A percentile compares a stretch with the other conserved stretches of the same genome.
These are phyloP conservation scores for Atlantisia rogersi DNA, from an alignment of 2,113 vertebrate genomes.

Conservation along the genomic window DNA sequence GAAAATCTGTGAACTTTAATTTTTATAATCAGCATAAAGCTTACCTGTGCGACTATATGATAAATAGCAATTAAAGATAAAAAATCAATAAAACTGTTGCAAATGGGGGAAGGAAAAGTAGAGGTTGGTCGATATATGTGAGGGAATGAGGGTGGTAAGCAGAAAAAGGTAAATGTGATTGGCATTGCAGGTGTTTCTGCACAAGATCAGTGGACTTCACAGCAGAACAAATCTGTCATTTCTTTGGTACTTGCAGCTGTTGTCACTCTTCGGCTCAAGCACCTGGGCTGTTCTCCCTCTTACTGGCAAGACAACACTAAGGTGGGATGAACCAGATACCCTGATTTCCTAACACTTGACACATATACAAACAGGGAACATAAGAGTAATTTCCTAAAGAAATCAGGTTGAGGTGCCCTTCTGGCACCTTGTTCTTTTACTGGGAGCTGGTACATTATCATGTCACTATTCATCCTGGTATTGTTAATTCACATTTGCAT, in stretches of 20 bases:
- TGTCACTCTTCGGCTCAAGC: background rate
- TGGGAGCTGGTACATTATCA: background rate
- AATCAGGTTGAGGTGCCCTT: background rate
- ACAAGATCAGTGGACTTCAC: background rate
- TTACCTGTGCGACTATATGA: background rate
- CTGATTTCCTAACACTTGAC: background rate
- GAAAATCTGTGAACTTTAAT: background rate
- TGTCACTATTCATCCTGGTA: background rate
- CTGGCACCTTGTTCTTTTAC: background rate
- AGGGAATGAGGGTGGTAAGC: background rate
- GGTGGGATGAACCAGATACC: background rate
- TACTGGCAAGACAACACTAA: background rate
- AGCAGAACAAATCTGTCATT: background rate
- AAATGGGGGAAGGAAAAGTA: background rate
- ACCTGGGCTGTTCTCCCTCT: background rate
- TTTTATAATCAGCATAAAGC: background rate
- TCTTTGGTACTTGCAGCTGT: background rate
- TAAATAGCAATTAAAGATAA: background rate
- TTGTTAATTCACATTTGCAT: background rate
- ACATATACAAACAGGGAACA: background rate
- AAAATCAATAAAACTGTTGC: background rate
- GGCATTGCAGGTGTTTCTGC: background rate
- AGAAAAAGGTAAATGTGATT: background rate
- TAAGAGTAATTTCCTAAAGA: background rate
- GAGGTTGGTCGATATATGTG: background rate